These are phyloP conservation scores for Mellilla xanthometata DNA, from an alignment of 2,888 invertebrate genomes.

Conservation along the genomic window DNA sequence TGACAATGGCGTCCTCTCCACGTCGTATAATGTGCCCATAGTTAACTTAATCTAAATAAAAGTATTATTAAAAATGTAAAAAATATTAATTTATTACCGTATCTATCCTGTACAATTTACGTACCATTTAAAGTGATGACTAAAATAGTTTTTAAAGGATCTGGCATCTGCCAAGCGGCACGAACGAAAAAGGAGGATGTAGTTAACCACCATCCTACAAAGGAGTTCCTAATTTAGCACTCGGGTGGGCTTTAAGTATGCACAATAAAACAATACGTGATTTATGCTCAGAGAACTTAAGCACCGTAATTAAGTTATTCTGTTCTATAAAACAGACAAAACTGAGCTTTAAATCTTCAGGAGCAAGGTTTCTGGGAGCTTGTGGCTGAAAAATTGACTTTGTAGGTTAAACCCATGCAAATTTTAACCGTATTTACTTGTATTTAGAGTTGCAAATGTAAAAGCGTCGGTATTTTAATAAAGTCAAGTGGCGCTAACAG, in stretches of 20 bases:
- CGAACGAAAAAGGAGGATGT: conserved; percentile 3
- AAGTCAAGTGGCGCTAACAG: conserved; percentile 51
- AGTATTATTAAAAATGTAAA: no score
- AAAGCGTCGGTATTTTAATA: conserved; percentile 21
- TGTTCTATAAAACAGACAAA: neutral
- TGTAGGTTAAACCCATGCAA: neutral
- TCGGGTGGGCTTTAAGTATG: conserved; percentile 31
- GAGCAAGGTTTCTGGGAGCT: conserved; percentile 7
- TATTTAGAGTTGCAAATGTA: conserved; percentile 2
- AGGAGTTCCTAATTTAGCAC: conserved; percentile 31
- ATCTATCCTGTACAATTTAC: no score
- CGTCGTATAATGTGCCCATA: no score
- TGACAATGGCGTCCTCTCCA: no score
- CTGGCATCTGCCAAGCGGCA: no score
- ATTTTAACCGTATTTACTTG: conserved; percentile 2
- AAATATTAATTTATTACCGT: no score
- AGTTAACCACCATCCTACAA: no score
- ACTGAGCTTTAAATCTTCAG: neutral
- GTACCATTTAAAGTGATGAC: no score
- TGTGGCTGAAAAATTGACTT: neutral
- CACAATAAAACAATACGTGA: conserved; percentile 39
- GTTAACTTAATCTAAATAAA: no score
- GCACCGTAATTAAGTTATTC: conserved; percentile 1
- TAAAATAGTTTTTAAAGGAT: no score
- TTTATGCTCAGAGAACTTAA: conserved; percentile 31